These are phyloP conservation scores for Patella ulyssiponensis DNA, from an alignment of 2,888 invertebrate genomes.

Conservation along the genomic window DNA sequence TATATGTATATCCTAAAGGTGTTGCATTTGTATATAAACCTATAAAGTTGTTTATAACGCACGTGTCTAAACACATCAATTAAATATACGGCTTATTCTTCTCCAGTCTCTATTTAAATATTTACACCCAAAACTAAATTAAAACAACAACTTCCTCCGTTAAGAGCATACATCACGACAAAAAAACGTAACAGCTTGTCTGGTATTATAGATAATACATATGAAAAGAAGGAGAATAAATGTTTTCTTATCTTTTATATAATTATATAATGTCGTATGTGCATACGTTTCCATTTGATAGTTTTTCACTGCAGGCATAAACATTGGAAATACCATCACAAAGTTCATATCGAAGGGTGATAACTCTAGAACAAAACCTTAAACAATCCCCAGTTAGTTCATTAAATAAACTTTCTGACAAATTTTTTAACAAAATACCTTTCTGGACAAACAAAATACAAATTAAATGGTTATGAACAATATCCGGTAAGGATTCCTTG, in stretches of 20 bases:
- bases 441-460: no score
- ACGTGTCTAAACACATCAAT: not conserved
- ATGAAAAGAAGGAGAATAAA: not conserved
- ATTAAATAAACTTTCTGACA: no score
- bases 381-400: no score
- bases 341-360: not conserved
- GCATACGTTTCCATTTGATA: slow-evolving; percentile 4
- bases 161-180: not conserved
- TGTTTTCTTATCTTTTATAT: not conserved
- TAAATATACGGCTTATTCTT: not conserved
- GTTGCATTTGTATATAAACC: not conserved
- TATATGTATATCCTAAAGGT: not conserved
- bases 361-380: not conserved
- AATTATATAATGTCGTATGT: not conserved
- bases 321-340: slow-evolving; percentile 1
- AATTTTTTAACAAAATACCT: no score
- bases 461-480: no score
- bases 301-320: not conserved
- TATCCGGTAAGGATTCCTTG: no score
- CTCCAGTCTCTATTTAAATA: not conserved
- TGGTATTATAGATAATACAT: slow-evolving; percentile 5
- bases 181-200: not conserved
- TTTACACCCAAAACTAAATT: not conserved
- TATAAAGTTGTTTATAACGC: slow-evolving; percentile 5
- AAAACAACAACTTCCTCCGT: slow-evolving; percentile 1